phyloP scores from a whole-genome alignment of 2,113 vertebrate species.

The Oplegnathus fasciatus region DNA sequence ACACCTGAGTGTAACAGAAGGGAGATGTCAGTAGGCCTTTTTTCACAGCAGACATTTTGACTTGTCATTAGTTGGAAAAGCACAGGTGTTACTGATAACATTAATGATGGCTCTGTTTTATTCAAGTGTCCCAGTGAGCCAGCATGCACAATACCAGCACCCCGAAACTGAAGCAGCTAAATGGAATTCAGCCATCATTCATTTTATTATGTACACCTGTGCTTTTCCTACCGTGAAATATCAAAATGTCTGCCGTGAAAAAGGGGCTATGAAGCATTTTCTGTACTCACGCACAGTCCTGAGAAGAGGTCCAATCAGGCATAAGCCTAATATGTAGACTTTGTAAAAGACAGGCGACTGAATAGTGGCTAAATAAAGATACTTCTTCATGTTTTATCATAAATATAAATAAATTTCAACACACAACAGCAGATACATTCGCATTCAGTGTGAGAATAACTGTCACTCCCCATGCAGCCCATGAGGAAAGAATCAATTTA shows the following conservation, averaged over 20 bases:
- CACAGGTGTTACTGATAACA: not conserved
- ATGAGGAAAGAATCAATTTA: not conserved
- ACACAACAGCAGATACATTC: constrained; percentile 7
- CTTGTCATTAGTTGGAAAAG: not conserved
- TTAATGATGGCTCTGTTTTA: not conserved
- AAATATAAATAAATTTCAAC: constrained; percentile 43
- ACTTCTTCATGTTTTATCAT: not conserved
- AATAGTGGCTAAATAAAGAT: not conserved
- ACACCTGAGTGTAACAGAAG: no score
- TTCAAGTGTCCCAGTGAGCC: not conserved
- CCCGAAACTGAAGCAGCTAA: not conserved
- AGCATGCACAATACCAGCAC: not conserved
- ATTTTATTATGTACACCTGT: not conserved
- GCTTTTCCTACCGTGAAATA: not conserved
- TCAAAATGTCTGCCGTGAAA: not conserved
- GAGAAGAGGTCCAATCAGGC: not conserved
- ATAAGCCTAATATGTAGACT: not conserved
- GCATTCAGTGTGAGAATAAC: not conserved
- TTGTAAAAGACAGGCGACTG: not conserved
- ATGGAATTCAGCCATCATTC: not conserved
- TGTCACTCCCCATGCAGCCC: no score
- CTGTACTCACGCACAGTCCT: not conserved
- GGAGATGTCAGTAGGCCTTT: not conserved
- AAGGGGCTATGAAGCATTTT: not conserved
- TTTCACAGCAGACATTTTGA: not conserved